Evolutionary conservation across 2,888 invertebrate genomes (phyloP).

Genomic region (Diarsia dahlii): DNA sequence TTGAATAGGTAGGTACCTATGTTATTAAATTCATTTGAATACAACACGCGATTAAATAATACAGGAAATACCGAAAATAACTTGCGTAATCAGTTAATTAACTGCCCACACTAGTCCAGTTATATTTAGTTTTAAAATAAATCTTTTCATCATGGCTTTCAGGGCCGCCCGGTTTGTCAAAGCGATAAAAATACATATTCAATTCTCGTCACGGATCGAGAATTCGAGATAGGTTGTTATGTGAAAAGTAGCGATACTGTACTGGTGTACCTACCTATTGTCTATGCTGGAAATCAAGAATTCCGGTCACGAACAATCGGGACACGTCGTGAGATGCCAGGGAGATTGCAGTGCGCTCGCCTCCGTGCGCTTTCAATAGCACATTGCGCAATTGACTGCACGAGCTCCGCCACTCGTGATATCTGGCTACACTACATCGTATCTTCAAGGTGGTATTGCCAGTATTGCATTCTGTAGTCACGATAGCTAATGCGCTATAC

Average conservation of each 20-base stretch:
- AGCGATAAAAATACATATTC: conserved; percentile 12
- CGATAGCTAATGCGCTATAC: conserved; percentile 75
- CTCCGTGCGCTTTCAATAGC: conserved; percentile 82
- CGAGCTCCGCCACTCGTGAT: conserved; percentile 81
- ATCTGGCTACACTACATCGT: conserved; percentile 73
- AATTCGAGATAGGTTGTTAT: conserved; percentile 33
- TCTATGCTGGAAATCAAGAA: conserved; percentile 72
- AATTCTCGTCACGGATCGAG: conserved; percentile 26
- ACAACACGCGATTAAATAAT: conserved; percentile 21
- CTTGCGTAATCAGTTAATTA: conserved; percentile 33
- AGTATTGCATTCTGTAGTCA: conserved; percentile 80
- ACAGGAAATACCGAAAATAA: conserved; percentile 38
- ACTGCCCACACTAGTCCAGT: conserved; percentile 18
- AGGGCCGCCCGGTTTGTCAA: conserved; percentile 41
- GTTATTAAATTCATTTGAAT: conserved; percentile 20
- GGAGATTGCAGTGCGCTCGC: conserved; percentile 79
- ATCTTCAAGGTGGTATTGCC: conserved; percentile 81
- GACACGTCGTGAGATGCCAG: conserved; percentile 82
- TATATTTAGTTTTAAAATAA: conserved; percentile 27
- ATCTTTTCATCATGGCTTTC: conserved; percentile 36
- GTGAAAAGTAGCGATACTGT: conserved; percentile 44
- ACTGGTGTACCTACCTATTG: conserved; percentile 56
- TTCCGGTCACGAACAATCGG: conserved; percentile 82
- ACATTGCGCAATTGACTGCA: conserved; percentile 87
- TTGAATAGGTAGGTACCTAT: not conserved